A percentile compares a stretch with the other conserved stretches of the same genome.
These are phyloP conservation scores for Platalea minor DNA, from an alignment of 2,797 vertebrate species.

Conservation along the genomic window DNA sequence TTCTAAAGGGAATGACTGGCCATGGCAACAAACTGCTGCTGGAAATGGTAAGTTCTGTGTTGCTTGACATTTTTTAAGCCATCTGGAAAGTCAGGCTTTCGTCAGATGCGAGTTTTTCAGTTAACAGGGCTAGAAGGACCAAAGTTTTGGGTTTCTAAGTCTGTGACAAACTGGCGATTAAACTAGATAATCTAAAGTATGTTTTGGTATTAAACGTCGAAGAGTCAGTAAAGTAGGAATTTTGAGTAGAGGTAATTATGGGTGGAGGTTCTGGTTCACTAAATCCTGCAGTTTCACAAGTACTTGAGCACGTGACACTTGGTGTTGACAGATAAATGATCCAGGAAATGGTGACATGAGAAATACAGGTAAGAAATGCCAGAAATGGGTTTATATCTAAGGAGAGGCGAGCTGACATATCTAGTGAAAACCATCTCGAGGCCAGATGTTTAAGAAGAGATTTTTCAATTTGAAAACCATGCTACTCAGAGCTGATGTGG, in stretches of 20 bases:
- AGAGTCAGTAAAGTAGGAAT: not conserved
- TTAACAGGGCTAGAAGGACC: not conserved
- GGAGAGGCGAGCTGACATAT: not conserved
- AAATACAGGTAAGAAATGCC: not conserved
- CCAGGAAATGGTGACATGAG: not conserved
- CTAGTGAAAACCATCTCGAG: not conserved
- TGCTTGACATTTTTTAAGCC: not conserved
- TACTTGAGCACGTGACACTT: not conserved
- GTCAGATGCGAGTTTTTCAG: not conserved
- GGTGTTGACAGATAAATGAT: not conserved
- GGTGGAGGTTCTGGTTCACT: not conserved
- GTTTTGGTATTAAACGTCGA: not conserved
- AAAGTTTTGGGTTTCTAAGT: not conserved
- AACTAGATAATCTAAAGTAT: not conserved
- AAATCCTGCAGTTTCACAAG: not conserved
- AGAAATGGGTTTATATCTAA: not conserved
- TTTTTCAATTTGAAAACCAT: not conserved
- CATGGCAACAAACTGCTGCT: not conserved
- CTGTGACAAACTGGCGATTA: not conserved
- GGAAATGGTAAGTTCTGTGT: not conserved
- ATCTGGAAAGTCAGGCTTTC: not conserved
- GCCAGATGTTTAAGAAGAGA: not conserved
- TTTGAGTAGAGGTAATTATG: not conserved
- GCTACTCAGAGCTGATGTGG: not conserved
- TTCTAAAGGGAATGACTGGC: not conserved